Evolutionary conservation across 2,888 invertebrate species (phyloP).

Genomic region (Cybosia mesomella): DNA sequence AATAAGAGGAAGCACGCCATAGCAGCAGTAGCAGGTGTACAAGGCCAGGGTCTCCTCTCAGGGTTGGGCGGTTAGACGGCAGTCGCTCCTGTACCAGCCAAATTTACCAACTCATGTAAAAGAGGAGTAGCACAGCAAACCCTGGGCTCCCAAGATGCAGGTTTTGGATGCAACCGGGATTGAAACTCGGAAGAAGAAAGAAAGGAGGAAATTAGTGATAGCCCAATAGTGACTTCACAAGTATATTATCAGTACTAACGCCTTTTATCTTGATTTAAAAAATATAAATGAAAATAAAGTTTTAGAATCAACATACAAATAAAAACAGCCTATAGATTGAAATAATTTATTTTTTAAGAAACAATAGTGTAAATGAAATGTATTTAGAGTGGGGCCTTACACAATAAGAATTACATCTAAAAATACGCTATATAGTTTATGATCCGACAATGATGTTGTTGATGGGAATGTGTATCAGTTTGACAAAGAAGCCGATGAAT

Average conservation of each 20-base stretch:
- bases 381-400: constrained; percentile 74
- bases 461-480: constrained; percentile 99
- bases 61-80: no score
- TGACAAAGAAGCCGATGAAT: constrained; percentile 99
- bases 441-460: constrained; percentile 98
- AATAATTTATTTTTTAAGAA: constrained; percentile 80
- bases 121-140: no score
- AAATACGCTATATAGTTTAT: constrained; percentile 71
- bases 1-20: no score
- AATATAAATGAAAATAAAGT: neutral
- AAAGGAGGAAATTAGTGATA: neutral
- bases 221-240: neutral
- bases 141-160: no score
- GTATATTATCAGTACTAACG: neutral
- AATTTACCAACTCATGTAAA: no score
- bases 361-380: constrained; percentile 60
- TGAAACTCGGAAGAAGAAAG: neutral
- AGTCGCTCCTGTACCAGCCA: no score
- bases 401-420: constrained; percentile 68
- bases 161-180: neutral
- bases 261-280: neutral
- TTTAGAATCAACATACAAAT: neutral
- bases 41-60: no score
- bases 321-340: constrained; percentile 57
- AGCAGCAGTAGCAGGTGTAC: no score